A percentile compares a stretch with the other conserved stretches of the same genome.
These are phyloP conservation scores for Phalacrocorax aristotelis DNA, from an alignment of 2,113 vertebrate genomes.

Conservation along the genomic window DNA sequence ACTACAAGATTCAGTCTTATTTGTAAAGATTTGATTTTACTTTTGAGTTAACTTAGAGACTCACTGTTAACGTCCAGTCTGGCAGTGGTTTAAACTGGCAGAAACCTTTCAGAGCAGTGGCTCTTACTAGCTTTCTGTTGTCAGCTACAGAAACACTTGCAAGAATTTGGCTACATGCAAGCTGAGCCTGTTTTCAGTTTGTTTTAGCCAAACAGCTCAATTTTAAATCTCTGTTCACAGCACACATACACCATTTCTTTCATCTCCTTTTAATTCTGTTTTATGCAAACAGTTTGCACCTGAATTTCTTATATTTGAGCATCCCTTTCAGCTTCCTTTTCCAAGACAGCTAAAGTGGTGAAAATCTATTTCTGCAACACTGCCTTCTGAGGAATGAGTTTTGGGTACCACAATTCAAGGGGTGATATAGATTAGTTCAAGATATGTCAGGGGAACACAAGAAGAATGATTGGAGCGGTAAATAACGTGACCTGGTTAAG, in stretches of 20 bases:
- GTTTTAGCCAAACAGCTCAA: background rate
- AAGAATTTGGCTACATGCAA: background rate
- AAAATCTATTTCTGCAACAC: background rate
- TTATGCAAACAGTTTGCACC: background rate
- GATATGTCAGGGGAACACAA: background rate
- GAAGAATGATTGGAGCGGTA: background rate
- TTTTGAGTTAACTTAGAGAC: background rate
- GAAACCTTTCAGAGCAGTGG: background rate
- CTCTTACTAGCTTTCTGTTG: background rate
- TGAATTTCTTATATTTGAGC: background rate
- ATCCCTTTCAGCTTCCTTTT: background rate
- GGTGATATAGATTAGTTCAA: background rate
- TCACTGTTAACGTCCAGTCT: background rate
- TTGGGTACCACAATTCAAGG: background rate
- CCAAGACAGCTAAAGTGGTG: background rate
- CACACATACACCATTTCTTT: background rate
- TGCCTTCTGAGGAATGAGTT: background rate
- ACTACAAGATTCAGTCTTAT: background rate
- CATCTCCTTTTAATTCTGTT: background rate
- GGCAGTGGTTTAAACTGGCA: background rate
- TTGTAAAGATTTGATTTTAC: background rate
- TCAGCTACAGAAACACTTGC: background rate
- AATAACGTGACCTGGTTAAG: background rate
- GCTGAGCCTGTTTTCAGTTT: background rate
- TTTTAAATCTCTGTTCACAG: background rate